Evolutionary conservation across 2,888 invertebrate genomes (phyloP).

Genomic region (Acanthacorydalis orientalis): DNA sequence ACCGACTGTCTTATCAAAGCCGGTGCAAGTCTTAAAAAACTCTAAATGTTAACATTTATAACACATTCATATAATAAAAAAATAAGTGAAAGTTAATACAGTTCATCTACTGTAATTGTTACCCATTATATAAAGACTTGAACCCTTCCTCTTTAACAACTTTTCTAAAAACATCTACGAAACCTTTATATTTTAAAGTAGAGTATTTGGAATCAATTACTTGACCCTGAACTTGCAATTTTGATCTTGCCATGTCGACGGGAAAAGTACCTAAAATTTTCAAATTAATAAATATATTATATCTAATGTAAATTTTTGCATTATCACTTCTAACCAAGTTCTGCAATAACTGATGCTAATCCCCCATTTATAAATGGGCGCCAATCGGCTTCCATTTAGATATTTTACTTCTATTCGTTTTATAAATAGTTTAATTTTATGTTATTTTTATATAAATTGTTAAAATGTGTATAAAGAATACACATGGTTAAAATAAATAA

Average conservation of each 20-base stretch:
- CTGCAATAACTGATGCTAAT: slow-evolving; percentile 80
- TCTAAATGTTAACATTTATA: not conserved
- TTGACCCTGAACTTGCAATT: slow-evolving; percentile 89
- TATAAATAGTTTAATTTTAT: too few species aligned
- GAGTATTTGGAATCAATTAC: slow-evolving; percentile 59
- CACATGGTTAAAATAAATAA: too few species aligned
- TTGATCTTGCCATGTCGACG: slow-evolving; percentile 89
- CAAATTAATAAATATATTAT: not conserved
- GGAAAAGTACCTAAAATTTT: slow-evolving; percentile 71
- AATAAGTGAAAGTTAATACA: not conserved
- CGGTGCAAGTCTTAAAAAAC: slow-evolving; percentile 61
- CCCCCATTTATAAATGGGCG: slow-evolving; percentile 91
- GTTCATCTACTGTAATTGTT: slow-evolving; percentile 16
- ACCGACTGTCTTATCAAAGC: slow-evolving; percentile 85
- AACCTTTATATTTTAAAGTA: slow-evolving; percentile 67
- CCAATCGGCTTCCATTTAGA: slow-evolving; percentile 40
- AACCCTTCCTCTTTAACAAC: slow-evolving; percentile 78
- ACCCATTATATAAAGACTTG: slow-evolving; percentile 75
- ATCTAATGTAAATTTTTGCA: not conserved
- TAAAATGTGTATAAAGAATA: too few species aligned
- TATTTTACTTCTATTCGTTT: too few species aligned
- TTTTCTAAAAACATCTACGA: slow-evolving; percentile 79
- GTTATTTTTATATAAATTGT: too few species aligned
- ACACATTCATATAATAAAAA: not conserved
- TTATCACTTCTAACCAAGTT: slow-evolving; percentile 55